Conservation (phyloP, 1,140 invertebrate genomes). For the Thrips palmi region DNA sequence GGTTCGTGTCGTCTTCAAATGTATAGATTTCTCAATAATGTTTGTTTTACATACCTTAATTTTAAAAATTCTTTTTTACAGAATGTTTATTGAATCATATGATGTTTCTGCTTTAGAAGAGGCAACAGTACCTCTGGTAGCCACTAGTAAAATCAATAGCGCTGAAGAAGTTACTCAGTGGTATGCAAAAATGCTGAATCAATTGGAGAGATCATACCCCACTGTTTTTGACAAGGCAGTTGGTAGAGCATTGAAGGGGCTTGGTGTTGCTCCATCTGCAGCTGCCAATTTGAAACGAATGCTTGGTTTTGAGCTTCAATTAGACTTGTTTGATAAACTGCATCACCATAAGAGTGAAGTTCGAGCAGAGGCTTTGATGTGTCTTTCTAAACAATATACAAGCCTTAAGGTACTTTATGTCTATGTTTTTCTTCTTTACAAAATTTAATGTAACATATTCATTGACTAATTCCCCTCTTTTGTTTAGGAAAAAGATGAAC, state of each 20-base stretch:
- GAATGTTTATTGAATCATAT: constrained; percentile 5
- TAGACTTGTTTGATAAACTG: constrained; percentile 41
- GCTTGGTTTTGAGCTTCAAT: constrained; percentile 10
- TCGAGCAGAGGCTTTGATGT: constrained; percentile 37
- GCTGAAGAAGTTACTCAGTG: constrained; percentile 18
- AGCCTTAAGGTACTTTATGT: constrained; percentile 20
- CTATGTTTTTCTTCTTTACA: neutral
- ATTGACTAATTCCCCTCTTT: neutral
- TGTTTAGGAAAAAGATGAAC: constrained; percentile 10
- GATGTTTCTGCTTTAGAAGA: neutral
- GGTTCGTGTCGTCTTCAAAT: constrained; percentile 19
- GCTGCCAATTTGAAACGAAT: no score
- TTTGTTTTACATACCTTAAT: constrained; percentile 7
- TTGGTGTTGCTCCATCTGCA: constrained; percentile 1
- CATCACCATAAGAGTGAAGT: constrained; percentile 40
- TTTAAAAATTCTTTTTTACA: constrained; percentile 6
- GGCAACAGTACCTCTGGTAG: neutral
- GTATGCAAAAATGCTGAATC: constrained; percentile 29
- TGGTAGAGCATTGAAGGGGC: constrained; percentile 4
- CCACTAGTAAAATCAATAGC: constrained; percentile 7
- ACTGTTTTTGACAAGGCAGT: constrained; percentile 33
- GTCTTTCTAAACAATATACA: constrained; percentile 29
- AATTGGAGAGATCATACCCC: constrained; percentile 42
- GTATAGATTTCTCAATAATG: neutral
- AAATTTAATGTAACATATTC: constrained; percentile 2